These are phyloP conservation scores for Xylota sylvarum DNA, from an alignment of 2,888 invertebrate genomes.

Conservation along the genomic window DNA sequence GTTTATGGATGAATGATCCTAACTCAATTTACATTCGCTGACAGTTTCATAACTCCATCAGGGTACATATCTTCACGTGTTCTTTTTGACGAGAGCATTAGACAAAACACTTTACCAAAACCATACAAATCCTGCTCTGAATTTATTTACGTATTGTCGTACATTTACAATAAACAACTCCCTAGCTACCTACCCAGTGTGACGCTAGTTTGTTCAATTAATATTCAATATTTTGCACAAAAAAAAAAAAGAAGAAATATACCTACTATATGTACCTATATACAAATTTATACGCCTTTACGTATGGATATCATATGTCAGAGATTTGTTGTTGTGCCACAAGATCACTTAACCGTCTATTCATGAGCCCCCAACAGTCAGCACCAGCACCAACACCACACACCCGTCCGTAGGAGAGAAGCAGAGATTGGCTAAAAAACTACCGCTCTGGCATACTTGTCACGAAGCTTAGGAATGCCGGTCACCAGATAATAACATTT, in stretches of 20 bases:
- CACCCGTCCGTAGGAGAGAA: slow-evolving; percentile 3
- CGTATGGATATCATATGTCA: slow-evolving; percentile 27
- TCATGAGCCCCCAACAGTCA: slow-evolving; percentile 20
- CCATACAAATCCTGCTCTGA: slow-evolving; percentile 14
- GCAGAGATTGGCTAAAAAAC: slow-evolving; percentile 34
- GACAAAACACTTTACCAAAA: background rate
- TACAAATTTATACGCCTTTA: slow-evolving; percentile 11
- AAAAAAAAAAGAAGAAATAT: background rate
- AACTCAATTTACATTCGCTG: slow-evolving; percentile 34
- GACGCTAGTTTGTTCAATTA: slow-evolving; percentile 20
- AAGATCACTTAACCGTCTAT: slow-evolving; percentile 54
- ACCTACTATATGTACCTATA: background rate
- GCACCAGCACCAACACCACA: slow-evolving; percentile 15
- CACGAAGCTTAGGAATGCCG: slow-evolving; percentile 76
- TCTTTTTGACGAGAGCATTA: background rate
- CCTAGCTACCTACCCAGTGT: background rate
- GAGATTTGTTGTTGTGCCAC: slow-evolving; percentile 20
- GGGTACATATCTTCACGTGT: slow-evolving; percentile 4
- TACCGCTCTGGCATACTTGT: slow-evolving; percentile 74
- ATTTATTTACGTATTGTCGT: background rate
- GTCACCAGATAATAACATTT: slow-evolving; percentile 77
- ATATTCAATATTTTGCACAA: slow-evolving; percentile 45
- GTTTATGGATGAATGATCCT: slow-evolving; percentile 12
- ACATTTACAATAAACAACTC: slow-evolving; percentile 20
- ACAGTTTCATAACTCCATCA: slow-evolving; percentile 29